These are phyloP conservation scores for Uloborus diversus DNA, from an alignment of 1,140 invertebrate species.

Conservation along the genomic window DNA sequence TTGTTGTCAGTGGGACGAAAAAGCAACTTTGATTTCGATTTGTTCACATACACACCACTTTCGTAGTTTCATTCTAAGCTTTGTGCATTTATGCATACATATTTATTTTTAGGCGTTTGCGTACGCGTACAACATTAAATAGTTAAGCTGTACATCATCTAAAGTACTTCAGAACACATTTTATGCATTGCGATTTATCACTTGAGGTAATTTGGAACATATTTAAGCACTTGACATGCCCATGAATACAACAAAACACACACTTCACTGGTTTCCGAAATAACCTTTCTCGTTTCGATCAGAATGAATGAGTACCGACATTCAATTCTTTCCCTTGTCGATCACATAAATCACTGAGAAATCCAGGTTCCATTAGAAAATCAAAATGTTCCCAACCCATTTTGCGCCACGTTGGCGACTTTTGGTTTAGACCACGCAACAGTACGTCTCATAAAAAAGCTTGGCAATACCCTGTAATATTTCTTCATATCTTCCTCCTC, in stretches of 20 bases:
- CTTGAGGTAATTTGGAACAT: too few relatives aligned
- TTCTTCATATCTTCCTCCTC: constrained; percentile 1
- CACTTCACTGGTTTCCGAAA: neutral
- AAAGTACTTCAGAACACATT: too few relatives aligned
- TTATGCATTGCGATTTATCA: too few relatives aligned
- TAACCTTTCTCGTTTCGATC: neutral
- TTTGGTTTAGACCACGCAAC: constrained; percentile 7
- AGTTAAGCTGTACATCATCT: too few relatives aligned
- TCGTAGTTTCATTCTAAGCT: too few relatives aligned
- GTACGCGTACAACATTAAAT: too few relatives aligned
- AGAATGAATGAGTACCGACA: constrained; percentile 27
- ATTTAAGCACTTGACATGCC: too few relatives aligned
- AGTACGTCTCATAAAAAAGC: neutral
- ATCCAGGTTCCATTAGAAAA: constrained; percentile 18
- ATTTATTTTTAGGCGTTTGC: too few relatives aligned
- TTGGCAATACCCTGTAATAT: constrained; percentile 3
- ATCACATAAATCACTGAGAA: constrained; percentile 23
- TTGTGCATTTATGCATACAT: too few relatives aligned
- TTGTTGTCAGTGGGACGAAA: too few relatives aligned
- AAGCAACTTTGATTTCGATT: too few relatives aligned
- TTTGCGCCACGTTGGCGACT: constrained; percentile 8
- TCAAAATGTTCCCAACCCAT: constrained; percentile 14
- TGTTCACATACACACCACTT: too few relatives aligned
- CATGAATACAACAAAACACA: neutral
- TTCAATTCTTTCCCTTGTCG: constrained; percentile 26